phyloP scores from a whole-genome alignment of 1,140 invertebrate species.

The Trachymyrmex cornetzi region DNA sequence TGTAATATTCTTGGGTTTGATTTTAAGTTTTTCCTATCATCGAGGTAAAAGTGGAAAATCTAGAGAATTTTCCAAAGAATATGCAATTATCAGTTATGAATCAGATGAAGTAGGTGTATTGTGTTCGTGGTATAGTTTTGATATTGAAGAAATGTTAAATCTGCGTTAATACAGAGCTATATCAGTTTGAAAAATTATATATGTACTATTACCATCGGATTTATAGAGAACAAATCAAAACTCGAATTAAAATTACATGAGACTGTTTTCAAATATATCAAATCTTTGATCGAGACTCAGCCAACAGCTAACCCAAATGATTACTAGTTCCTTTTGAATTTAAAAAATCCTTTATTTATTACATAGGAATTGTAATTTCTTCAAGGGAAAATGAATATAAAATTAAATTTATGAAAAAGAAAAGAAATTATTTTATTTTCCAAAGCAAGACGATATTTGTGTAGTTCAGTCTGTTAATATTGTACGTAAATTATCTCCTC shows the following conservation, averaged over 20 bases:
- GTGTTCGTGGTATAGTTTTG: conserved; percentile 8
- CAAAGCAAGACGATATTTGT: conserved; percentile 20
- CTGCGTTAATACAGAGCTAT: neutral
- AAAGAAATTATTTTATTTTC: conserved; percentile 34
- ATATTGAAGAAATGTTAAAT: conserved; percentile 16
- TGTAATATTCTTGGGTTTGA: neutral
- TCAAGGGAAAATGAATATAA: conserved; percentile 24
- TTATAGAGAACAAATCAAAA: conserved; percentile 18
- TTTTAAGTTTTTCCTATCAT: conserved; percentile 17
- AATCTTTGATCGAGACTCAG: conserved; percentile 15
- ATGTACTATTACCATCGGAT: conserved; percentile 17
- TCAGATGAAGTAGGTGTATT: conserved; percentile 16
- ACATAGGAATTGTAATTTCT: conserved; percentile 37
- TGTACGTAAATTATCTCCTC: neutral
- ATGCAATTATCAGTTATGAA: conserved; percentile 10
- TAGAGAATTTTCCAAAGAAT: conserved; percentile 21
- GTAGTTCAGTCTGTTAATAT: conserved; percentile 24
- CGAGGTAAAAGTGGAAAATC: conserved; percentile 4
- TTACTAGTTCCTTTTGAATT: conserved; percentile 11
- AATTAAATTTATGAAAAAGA: conserved; percentile 25
- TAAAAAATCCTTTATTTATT: conserved; percentile 11
- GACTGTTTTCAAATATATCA: conserved; percentile 24
- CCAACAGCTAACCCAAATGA: conserved; percentile 11
- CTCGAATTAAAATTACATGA: conserved; percentile 13
- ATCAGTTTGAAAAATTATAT: conserved; percentile 24